phyloP scores from a whole-genome alignment of 2,797 vertebrate genomes.

The Alcedo quadribrachys region DNA sequence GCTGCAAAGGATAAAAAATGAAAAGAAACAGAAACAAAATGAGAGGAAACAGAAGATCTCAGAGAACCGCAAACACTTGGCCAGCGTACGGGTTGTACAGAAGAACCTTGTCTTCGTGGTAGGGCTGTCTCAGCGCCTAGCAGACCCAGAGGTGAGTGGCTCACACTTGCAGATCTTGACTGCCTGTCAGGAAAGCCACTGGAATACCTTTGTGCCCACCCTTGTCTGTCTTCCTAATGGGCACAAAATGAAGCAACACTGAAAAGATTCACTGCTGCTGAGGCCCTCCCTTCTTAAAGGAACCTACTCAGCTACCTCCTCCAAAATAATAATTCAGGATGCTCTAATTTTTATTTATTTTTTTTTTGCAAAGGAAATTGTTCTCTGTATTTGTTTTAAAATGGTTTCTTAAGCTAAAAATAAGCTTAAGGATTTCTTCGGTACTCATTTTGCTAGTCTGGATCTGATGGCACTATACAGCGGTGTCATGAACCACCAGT shows the following conservation, averaged over 20 bases:
- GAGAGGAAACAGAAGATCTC: conserved; percentile 99
- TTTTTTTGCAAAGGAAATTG: background rate
- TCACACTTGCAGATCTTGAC: background rate
- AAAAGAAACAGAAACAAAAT: conserved; percentile 99
- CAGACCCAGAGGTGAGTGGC: conserved; percentile 92
- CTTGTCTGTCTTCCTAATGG: background rate
- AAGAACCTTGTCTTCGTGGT: conserved; percentile 99
- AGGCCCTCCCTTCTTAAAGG: background rate
- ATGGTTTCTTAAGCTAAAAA: background rate
- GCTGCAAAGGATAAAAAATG: conserved; percentile 99
- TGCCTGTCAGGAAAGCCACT: background rate
- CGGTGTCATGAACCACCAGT: background rate
- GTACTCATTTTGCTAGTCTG: background rate
- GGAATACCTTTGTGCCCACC: background rate
- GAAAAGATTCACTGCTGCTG: background rate
- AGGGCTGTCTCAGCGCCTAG: conserved; percentile 95
- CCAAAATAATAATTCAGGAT: background rate
- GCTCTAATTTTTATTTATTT: too few relatives aligned
- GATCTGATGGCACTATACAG: background rate
- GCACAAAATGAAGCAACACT: background rate
- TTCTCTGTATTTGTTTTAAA: background rate
- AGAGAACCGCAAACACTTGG: conserved; percentile 98
- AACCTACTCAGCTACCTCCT: background rate
- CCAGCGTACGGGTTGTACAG: conserved; percentile 97
- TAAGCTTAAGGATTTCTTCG: background rate